phyloP scores from a whole-genome alignment of 1,140 invertebrate species.

The Grapholita molesta region DNA sequence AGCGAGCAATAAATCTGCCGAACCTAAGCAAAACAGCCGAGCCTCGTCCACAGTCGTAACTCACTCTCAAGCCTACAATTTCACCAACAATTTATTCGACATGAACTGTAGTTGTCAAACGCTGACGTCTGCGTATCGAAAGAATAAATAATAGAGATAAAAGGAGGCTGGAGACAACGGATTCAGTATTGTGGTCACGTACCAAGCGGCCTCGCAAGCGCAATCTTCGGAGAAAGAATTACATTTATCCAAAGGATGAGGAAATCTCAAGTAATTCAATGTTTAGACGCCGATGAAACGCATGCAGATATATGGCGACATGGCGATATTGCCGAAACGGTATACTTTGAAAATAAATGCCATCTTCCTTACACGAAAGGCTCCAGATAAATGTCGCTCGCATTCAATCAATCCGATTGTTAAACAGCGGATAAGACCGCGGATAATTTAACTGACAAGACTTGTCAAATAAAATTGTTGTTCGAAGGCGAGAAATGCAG shows the following conservation, averaged over 20 bases:
- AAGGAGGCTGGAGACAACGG: slow-evolving; percentile 60
- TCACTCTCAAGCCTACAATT: slow-evolving; percentile 67
- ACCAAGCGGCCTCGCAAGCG: slow-evolving; percentile 59
- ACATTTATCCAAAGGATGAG: slow-evolving; percentile 69
- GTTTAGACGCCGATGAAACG: slow-evolving; percentile 51
- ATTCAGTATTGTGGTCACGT: slow-evolving; percentile 71
- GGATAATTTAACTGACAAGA: slow-evolving; percentile 1
- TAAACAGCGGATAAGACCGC: background rate
- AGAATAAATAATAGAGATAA: slow-evolving; percentile 73
- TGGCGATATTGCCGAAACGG: background rate
- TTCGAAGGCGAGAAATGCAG: background rate
- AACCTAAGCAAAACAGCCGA: slow-evolving; percentile 48
- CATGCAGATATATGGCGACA: slow-evolving; percentile 44
- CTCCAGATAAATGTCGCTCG: background rate
- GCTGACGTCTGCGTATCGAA: slow-evolving; percentile 70
- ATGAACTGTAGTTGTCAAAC: slow-evolving; percentile 74
- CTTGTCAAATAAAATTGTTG: slow-evolving; percentile 1
- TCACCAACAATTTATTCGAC: slow-evolving; percentile 69
- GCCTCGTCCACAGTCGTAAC: slow-evolving; percentile 61
- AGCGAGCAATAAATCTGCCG: slow-evolving; percentile 60
- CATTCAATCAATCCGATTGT: background rate
- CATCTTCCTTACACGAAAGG: background rate
- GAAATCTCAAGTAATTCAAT: slow-evolving; percentile 73
- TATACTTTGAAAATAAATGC: slow-evolving; percentile 1
- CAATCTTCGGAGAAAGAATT: slow-evolving; percentile 72